Evolutionary conservation across 1,140 invertebrate genomes (phyloP), one percentile per base, ranked within the genome.

Genomic region (Euwallacea similis): DNA sequence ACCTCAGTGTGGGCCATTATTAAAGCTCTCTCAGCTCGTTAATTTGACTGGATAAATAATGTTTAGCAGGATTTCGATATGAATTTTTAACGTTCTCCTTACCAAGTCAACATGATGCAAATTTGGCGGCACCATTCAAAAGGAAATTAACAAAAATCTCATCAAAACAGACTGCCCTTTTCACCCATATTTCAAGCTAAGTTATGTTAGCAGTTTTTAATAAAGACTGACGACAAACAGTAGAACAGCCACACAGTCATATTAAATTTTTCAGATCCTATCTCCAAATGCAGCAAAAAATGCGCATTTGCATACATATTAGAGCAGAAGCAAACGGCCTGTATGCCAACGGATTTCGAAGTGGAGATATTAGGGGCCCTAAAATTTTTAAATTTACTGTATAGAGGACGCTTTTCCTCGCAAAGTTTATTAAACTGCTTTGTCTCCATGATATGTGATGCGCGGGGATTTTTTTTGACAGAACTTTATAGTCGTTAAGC

Each of bases 251-350:
- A 54, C 66, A 16, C 66, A 59, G 68, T 64, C 61, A 70, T 70
- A 70, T 70, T 70, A 70, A 70, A 70, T 70, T 70, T 70, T 70
- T 70, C 60, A 70, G 68, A 63, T 70, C 68, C 60, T 43, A 70
- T 70, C 68, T 70, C 68, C 21, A 70, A 70, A 60, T 70, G 68
- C 68, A 70, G 59, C 68, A 63, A 63, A 70, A 70, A 70, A 13
- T 54, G 50, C 68, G 68, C 68, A 70, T 70, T 70, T 63, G 42
- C 68, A 70, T 70, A 70, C 68, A 70, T 70, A 70, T 70, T 70
- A 70, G 68, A 56, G 65, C 65, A 47, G 65, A 67, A 67, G 65
- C 65, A 67, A 65, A 65, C 63, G 42, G 63, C 46, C 21, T 67
- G 55, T 67, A 67, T 67, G 65, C 16, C 65, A 47, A 47, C 65